Percentiles rank a stretch among this genome's conserved stretches.
phyloP scores from a whole-genome alignment of 2,113 vertebrate species.

The Ailurus styani region DNA sequence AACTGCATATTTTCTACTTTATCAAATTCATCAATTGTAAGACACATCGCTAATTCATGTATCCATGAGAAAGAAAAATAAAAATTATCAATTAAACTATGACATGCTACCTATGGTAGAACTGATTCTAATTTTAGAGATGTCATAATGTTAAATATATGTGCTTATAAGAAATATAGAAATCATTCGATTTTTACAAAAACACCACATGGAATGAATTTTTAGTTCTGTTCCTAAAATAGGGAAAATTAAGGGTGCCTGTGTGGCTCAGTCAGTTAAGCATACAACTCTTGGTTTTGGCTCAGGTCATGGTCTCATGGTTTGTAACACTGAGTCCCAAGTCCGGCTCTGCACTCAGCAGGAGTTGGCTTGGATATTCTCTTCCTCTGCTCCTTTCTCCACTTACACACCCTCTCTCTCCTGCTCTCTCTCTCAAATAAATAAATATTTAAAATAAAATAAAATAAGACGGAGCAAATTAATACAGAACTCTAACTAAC shows the following conservation, averaged over 20 bases:
- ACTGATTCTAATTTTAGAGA: neutral
- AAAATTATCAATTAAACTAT: neutral
- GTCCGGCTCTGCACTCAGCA: neutral
- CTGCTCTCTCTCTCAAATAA: neutral
- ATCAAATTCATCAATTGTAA: neutral
- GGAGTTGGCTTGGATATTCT: neutral
- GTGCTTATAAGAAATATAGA: neutral
- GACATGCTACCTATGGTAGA: neutral
- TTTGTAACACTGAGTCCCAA: neutral
- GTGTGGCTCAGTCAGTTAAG: neutral
- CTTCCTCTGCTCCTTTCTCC: neutral
- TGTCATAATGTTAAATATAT: neutral
- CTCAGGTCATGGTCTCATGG: neutral
- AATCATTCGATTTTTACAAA: neutral
- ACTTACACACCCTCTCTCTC: neutral
- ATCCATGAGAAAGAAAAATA: neutral
- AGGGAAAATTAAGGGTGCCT: neutral
- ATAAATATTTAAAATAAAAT: neutral
- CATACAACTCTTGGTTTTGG: neutral
- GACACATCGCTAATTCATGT: neutral
- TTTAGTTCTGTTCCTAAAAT: neutral
- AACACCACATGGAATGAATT: neutral
- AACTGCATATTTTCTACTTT: neutral
- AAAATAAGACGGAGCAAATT: neutral
- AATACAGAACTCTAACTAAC: neutral